These are phyloP conservation scores for Aurelia coerulea DNA, from an alignment of 30 jellyfish, hydroid and myxozoan genomes.

Conservation along the genomic window DNA sequence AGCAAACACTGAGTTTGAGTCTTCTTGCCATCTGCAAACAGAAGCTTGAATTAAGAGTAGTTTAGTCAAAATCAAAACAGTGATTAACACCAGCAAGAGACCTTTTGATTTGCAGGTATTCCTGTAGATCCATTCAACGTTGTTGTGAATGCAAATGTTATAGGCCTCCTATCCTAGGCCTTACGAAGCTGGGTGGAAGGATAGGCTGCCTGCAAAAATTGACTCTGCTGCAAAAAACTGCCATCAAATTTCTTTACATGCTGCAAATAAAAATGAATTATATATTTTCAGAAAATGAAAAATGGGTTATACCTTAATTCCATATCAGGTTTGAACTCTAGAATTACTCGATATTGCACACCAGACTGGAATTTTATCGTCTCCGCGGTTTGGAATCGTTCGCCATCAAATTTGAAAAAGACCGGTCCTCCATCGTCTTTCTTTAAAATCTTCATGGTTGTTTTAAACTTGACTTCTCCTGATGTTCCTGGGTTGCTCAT, in stretches of 20 bases:
- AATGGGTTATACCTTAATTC: conserved; percentile 56
- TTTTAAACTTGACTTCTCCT: conserved; percentile 75
- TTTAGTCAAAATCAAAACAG: conserved; percentile 48
- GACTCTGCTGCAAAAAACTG: not conserved
- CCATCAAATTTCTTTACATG: not conserved
- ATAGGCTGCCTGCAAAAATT: not conserved
- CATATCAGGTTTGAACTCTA: conserved; percentile 86
- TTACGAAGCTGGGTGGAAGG: not conserved
- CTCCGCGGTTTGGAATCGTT: conserved; percentile 76
- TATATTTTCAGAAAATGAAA: not conserved
- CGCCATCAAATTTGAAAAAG: conserved; percentile 90
- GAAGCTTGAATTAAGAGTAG: conserved; percentile 11
- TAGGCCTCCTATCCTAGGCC: conserved; percentile 1
- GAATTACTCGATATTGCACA: conserved; percentile 68
- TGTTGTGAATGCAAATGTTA: not conserved
- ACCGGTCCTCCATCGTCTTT: conserved; percentile 80
- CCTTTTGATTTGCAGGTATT: conserved; percentile 45
- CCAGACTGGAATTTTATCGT: conserved; percentile 80
- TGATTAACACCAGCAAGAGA: conserved; percentile 58
- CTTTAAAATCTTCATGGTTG: conserved; percentile 64
- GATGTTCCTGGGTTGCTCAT: conserved; percentile 75
- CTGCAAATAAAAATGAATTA: not conserved
- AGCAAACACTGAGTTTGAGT: conserved; percentile 2
- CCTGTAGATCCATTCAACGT: conserved; percentile 37
- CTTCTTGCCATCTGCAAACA: conserved; percentile 48